Percentiles rank a stretch among this genome's conserved stretches.
Evolutionary conservation across 2,888 invertebrate genomes (phyloP).

Genomic region (Drosophila yooni): DNA sequence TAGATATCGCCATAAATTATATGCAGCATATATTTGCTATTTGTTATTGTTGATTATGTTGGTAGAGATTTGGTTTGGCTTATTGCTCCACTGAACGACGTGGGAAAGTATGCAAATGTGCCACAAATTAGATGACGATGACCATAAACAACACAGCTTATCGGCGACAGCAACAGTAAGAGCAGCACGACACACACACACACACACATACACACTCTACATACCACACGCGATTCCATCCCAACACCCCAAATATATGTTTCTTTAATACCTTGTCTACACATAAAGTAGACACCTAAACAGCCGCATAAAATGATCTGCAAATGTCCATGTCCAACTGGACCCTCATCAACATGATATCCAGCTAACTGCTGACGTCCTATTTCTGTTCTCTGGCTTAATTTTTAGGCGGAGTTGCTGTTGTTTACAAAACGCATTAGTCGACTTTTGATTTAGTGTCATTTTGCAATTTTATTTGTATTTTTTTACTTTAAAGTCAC

Average conservation of each 20-base stretch:
- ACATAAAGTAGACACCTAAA: slow-evolving; percentile 11
- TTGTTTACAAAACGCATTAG: slow-evolving; percentile 71
- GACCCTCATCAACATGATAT: slow-evolving; percentile 70
- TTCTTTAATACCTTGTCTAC: slow-evolving; percentile 37
- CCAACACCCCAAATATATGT: background rate
- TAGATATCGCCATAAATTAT: slow-evolving; percentile 27
- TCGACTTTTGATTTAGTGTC: slow-evolving; percentile 52
- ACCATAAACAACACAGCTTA: slow-evolving; percentile 63
- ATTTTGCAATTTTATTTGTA: background rate
- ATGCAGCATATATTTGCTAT: slow-evolving; percentile 6
- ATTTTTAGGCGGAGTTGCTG: slow-evolving; percentile 60
- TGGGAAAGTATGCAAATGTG: slow-evolving; percentile 79
- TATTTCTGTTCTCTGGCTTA: slow-evolving; percentile 35
- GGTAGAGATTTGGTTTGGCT: slow-evolving; percentile 54
- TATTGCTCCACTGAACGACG: slow-evolving; percentile 49
- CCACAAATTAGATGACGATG: slow-evolving; percentile 70
- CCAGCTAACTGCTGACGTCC: slow-evolving; percentile 36
- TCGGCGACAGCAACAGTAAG: slow-evolving; percentile 37
- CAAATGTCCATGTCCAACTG: slow-evolving; percentile 36
- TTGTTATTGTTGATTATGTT: slow-evolving; percentile 45
- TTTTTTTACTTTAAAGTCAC: slow-evolving; percentile 21
- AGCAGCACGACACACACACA: background rate
- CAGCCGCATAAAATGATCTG: slow-evolving; percentile 31
- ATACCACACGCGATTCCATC: background rate
- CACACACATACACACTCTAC: background rate